Conservation (phyloP, 1,140 invertebrate species). For the Myzus persicae region DNA sequence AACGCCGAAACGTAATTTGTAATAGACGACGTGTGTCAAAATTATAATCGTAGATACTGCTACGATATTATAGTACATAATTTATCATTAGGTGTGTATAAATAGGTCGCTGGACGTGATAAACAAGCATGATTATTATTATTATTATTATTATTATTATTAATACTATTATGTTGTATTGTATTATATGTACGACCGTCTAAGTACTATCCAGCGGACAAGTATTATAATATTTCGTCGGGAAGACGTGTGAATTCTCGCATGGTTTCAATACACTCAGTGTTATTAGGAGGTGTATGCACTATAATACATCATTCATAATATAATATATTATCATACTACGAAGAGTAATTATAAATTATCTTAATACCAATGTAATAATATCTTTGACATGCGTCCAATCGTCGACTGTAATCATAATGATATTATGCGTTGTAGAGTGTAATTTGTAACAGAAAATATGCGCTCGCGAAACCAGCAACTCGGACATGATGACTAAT, state of each 20-base stretch:
- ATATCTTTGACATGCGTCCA: background rate
- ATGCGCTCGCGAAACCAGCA: background rate
- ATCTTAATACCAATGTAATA: background rate
- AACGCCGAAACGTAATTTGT: conserved; percentile 8
- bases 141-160: background rate
- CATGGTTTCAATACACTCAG: background rate
- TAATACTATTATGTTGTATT: background rate
- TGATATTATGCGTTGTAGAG: background rate
- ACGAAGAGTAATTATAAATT: background rate
- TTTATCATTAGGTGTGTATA: background rate
- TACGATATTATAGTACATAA: background rate
- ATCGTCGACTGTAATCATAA: background rate
- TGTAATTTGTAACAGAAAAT: background rate
- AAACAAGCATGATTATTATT: background rate
- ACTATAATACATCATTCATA: background rate
- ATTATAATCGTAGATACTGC: background rate
- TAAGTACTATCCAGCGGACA: background rate
- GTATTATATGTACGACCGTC: background rate
- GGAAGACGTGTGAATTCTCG: background rate
- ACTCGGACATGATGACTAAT: background rate
- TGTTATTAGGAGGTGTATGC: background rate
- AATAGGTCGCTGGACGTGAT: conserved; percentile 6
- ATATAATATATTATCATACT: background rate
- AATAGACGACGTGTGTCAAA: background rate
- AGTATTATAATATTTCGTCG: background rate